phyloP scores from a whole-genome alignment of 2,888 invertebrate species.

The Metellina segmentata region DNA sequence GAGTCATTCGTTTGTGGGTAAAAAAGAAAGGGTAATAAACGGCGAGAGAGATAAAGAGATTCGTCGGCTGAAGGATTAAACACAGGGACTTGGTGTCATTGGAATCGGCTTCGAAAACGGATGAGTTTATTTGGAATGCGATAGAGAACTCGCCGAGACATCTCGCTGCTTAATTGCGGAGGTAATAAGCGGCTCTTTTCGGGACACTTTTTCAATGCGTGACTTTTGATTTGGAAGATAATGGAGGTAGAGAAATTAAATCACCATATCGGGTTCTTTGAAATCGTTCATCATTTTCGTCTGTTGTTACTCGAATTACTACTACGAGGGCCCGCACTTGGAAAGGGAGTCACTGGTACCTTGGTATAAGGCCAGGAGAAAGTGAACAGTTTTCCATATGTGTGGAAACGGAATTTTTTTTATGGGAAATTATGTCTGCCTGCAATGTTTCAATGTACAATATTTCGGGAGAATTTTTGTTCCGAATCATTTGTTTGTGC shows the following conservation, averaged over 20 bases:
- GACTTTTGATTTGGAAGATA: background rate
- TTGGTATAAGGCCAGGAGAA: no score
- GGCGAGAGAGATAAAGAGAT: background rate
- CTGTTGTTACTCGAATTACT: no score
- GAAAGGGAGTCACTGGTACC: no score
- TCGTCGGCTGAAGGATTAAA: constrained; percentile 33
- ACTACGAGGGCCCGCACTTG: no score
- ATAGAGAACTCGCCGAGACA: constrained; percentile 10
- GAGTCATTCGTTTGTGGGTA: background rate
- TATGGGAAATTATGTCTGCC: constrained; percentile 52
- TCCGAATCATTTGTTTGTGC: background rate
- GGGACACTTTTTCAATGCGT: background rate
- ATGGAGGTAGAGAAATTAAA: no score
- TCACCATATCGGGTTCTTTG: no score
- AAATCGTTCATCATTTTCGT: no score
- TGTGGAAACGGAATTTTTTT: constrained; percentile 57
- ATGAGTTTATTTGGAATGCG: constrained; percentile 56
- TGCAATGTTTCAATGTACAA: constrained; percentile 71
- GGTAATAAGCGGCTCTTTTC: background rate
- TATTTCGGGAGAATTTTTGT: constrained; percentile 61
- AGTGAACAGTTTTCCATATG: no score
- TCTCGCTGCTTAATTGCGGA: constrained; percentile 42
- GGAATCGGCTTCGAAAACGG: constrained; percentile 52
- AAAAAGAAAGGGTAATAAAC: no score
- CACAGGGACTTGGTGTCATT: constrained; percentile 59